Evolutionary conservation across 2,797 vertebrate species (phyloP).

Genomic region (Crypturellus tataupa): DNA sequence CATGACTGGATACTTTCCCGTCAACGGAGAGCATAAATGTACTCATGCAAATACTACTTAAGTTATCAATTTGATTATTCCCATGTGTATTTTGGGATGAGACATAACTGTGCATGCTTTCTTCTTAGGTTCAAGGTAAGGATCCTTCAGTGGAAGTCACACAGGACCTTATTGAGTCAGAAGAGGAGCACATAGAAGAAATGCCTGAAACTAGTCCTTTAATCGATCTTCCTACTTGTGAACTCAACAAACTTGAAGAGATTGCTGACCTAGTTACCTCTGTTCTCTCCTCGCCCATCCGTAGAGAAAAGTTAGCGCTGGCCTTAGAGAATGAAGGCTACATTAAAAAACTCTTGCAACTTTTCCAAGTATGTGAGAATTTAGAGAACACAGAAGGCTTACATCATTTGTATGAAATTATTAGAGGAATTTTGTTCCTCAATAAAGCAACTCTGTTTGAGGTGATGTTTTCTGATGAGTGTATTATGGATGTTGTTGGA

Average conservation of each 20-base stretch:
- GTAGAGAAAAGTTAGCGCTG: slow-evolving; percentile 96
- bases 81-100: neutral
- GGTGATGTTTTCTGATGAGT: slow-evolving; percentile 99
- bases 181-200: slow-evolving; percentile 98
- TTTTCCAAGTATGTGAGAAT: slow-evolving; percentile 97
- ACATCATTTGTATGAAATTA: slow-evolving; percentile 97
- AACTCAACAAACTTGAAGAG: slow-evolving; percentile 95
- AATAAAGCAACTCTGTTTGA: slow-evolving; percentile 99
- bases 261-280: slow-evolving; percentile 98
- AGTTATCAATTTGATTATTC: neutral
- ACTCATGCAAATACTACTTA: rapidly evolving
- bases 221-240: slow-evolving; percentile 95
- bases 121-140: slow-evolving; percentile 94
- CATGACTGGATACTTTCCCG: neutral
- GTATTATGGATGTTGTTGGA: slow-evolving; percentile 99
- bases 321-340: slow-evolving; percentile 97
- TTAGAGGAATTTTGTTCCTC: slow-evolving; percentile 97
- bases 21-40: neutral
- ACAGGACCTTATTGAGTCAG: slow-evolving; percentile 97
- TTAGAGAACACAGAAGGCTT: slow-evolving; percentile 96
- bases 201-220: slow-evolving; percentile 96
- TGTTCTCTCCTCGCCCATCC: slow-evolving; percentile 96
- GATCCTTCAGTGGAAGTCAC: slow-evolving; percentile 98
- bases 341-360: slow-evolving; percentile 96
- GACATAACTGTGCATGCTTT: slow-evolving; percentile 15